Evolutionary conservation across 1,140 invertebrate genomes (phyloP), one percentile per base, ranked within the genome.

Genomic region (Cepaea nemoralis): DNA sequence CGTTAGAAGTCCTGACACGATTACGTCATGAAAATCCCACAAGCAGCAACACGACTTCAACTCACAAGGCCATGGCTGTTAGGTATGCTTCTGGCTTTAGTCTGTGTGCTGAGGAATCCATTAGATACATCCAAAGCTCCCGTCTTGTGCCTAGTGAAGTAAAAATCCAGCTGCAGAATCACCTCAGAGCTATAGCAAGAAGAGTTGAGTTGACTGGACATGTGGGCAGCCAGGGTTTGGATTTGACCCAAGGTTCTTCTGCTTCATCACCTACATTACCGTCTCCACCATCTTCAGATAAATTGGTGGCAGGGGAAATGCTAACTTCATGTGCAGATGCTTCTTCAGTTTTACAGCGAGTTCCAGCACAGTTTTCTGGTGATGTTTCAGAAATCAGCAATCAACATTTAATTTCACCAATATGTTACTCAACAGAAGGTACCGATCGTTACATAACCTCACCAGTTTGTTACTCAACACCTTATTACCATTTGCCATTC

Each of bases 61-160:
- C 78, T 24, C 78, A 48, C 0, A 70, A 73, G 59, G 78, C 69
- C 45, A 80, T 80, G 78, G 78, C 78, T 1, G 69, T 80, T 5
- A n/a, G 78, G 2, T 80, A 80, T 73, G 78, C 78, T 5, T 80
- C 78, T 37, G 78, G 78, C 16, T 80, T 80, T 48, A 80, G 78
- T 45, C 73, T 45, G 16, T 80, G 78, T 55, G 78, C 78, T 12
- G 78, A 80, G 35, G 78, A 80, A 35, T 80, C 78, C 22, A 80
- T 80, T 24, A 31, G 78, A 8, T 80, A 80, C 78, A 80, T 80
- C 69, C 78, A 80, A 50, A 80, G 33, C 39, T 80, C 78, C 27
- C 40, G 78, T 37, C 78, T 80, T 40, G 78, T 80, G 0, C 78
- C 78, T 39, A 31, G 67, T 24, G 78, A 80, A 27, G 78, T 80